Conservation (phyloP, 2,797 vertebrate species). For the Typhlichthys subterraneus region DNA sequence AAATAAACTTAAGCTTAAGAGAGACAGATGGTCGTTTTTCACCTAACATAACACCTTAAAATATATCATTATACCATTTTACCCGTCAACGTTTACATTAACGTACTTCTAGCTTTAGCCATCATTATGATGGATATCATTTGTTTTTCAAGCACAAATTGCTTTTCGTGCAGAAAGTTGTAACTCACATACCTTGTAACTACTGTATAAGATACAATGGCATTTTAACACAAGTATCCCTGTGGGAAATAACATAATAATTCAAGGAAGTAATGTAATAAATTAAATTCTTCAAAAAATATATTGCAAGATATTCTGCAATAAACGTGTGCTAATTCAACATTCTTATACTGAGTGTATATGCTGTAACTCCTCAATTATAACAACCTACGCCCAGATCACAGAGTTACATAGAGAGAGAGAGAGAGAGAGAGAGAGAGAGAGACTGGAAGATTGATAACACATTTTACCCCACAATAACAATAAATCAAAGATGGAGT, state of each 20-base stretch:
- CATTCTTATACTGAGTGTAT: constrained; percentile 30
- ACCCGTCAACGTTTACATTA: too few relatives aligned
- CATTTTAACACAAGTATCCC: not conserved
- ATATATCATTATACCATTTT: too few relatives aligned
- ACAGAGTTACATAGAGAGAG: constrained; percentile 10
- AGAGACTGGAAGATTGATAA: constrained; percentile 6
- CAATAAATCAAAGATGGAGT: not conserved
- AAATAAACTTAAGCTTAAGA: too few relatives aligned
- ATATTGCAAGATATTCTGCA: constrained; percentile 32
- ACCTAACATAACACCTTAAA: too few relatives aligned
- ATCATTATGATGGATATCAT: too few relatives aligned
- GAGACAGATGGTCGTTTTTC: too few relatives aligned
- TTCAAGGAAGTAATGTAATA: constrained; percentile 20
- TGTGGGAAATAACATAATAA: not conserved
- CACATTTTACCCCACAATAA: constrained; percentile 13
- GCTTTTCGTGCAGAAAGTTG: too few relatives aligned
- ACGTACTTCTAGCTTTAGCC: too few relatives aligned
- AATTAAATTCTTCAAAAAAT: constrained; percentile 28
- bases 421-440: not conserved
- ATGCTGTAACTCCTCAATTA: constrained; percentile 41
- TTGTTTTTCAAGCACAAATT: not conserved
- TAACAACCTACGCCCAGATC: constrained; percentile 37
- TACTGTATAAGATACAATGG: too few relatives aligned
- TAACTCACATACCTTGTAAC: too few relatives aligned
- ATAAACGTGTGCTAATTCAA: constrained; percentile 22